phyloP scores from a whole-genome alignment of 2,113 vertebrate species.

The Hyperoodon ampullatus region DNA sequence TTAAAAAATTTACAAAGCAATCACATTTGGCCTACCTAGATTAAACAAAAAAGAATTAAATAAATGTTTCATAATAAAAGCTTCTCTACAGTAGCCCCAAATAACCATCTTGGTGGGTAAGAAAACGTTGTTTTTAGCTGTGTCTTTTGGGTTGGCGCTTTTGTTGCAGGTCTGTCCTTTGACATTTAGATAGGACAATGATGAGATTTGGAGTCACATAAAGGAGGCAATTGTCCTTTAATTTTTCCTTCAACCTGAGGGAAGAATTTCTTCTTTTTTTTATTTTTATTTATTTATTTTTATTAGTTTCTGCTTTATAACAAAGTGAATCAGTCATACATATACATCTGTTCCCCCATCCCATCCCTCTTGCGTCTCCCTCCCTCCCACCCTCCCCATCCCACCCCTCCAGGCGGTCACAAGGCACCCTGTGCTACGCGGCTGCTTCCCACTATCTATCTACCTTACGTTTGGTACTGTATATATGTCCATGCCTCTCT shows the following conservation, averaged over 20 bases:
- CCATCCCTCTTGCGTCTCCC: too few relatives aligned
- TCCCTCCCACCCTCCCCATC: too few relatives aligned
- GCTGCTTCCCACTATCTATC: too few relatives aligned
- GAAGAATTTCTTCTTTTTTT: slow-evolving; percentile 44
- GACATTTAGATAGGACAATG: not conserved
- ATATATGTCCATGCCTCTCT: too few relatives aligned
- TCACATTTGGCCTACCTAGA: not conserved
- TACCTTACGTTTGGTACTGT: too few relatives aligned
- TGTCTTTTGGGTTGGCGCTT: not conserved
- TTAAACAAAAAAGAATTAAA: slow-evolving; percentile 2
- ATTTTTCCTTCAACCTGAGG: not conserved
- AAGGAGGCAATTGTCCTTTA: not conserved
- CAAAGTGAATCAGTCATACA: too few relatives aligned
- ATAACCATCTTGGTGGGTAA: not conserved
- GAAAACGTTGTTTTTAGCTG: not conserved
- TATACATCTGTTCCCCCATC: too few relatives aligned
- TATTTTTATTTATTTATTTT: too few relatives aligned
- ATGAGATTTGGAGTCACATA: not conserved
- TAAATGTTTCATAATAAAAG: not conserved
- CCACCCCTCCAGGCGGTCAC: too few relatives aligned
- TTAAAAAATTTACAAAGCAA: not conserved
- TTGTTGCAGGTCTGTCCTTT: not conserved
- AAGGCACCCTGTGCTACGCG: too few relatives aligned
- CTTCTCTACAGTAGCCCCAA: not conserved
- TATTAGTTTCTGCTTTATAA: too few relatives aligned